Evolutionary conservation across 2,888 invertebrate species (phyloP).

Genomic region (Hofmannophila pseudospretella): DNA sequence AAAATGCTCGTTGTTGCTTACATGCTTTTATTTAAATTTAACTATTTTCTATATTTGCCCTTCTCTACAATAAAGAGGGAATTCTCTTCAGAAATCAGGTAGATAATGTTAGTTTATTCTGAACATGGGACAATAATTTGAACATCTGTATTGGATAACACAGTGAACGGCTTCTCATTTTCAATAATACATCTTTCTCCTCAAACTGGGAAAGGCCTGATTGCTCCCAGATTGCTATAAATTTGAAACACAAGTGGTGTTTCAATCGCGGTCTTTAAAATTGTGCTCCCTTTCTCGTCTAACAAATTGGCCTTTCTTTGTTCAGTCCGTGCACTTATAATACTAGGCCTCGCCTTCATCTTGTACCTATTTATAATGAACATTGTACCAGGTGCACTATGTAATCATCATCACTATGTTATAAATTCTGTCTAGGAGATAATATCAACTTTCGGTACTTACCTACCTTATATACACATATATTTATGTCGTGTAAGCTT

Average conservation of each 20-base stretch:
- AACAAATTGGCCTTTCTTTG: constrained; percentile 72
- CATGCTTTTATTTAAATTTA: too few species aligned
- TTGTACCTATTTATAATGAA: constrained; percentile 19
- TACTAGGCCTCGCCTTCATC: constrained; percentile 35
- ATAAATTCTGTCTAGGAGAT: constrained; percentile 6
- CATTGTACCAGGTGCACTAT: constrained; percentile 9
- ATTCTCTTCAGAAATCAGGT: constrained; percentile 9
- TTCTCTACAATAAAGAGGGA: too few species aligned
- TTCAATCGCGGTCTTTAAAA: constrained; percentile 67
- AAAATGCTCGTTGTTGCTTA: too few species aligned
- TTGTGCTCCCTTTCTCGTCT: constrained; percentile 72
- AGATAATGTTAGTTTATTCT: not conserved
- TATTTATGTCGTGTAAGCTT: too few species aligned
- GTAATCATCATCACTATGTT: constrained; percentile 10
- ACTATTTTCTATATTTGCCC: too few species aligned
- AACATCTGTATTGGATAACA: constrained; percentile 38
- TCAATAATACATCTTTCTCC: constrained; percentile 64
- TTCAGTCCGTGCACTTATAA: constrained; percentile 42
- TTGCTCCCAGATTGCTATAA: constrained; percentile 72
- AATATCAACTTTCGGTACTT: too few species aligned
- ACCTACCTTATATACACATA: too few species aligned
- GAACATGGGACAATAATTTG: constrained; percentile 29
- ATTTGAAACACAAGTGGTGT: constrained; percentile 67
- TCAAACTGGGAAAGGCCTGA: constrained; percentile 62
- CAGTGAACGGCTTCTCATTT: constrained; percentile 60